Evolutionary conservation across 2,113 vertebrate species (phyloP), one percentile per base, ranked within the genome.

Genomic region (Petromus typicus): DNA sequence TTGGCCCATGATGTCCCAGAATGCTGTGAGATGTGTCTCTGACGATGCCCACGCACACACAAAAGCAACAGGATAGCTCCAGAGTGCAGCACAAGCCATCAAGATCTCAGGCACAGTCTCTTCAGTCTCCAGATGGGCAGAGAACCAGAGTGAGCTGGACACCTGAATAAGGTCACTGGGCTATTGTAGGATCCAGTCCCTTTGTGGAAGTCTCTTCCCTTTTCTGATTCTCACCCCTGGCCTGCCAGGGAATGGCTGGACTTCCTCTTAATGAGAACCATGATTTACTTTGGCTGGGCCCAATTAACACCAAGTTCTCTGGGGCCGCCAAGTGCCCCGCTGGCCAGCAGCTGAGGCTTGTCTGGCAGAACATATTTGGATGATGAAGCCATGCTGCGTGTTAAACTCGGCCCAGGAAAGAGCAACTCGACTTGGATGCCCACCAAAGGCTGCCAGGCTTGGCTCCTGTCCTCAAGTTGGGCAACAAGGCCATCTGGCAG

Each of bases 361-460:
- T 98, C 98, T 73, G 97, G 97, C 94, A 97, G 98, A 98, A 98
- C 98, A 98, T 98, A 98, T 97, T 98, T 98, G 98, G 97, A 98
- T 97, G 98, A 98, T 98, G 98, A 99, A 96, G 98, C 51, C 97
- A 98, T 96, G 97, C 93, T 97, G 94, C 95, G 95, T 98, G 98
- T 98, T 98, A 98, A 98, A 98, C 96, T 96, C 95, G 34, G 96
- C 43, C 30, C 93, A 97, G 96, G 97, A 98, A 98, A 96, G 94
- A 96, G 97, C 96, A 97, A 51, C 93, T 96, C 87, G 54, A 90
- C 94, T 98, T 98, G 97, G 98, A 97, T 94, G 86, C 89, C 93
- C 96, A 96, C 95, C 91, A 97, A 96, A 95, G 73, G 89, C 96
- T 97, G 95, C 97, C 97, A 97, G 93, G 94, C 91, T 96, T 96